A percentile compares a stretch with the other conserved stretches of the same genome.
These are phyloP conservation scores for Harpalus rubripes DNA, from an alignment of 2,888 invertebrate genomes.

Conservation along the genomic window DNA sequence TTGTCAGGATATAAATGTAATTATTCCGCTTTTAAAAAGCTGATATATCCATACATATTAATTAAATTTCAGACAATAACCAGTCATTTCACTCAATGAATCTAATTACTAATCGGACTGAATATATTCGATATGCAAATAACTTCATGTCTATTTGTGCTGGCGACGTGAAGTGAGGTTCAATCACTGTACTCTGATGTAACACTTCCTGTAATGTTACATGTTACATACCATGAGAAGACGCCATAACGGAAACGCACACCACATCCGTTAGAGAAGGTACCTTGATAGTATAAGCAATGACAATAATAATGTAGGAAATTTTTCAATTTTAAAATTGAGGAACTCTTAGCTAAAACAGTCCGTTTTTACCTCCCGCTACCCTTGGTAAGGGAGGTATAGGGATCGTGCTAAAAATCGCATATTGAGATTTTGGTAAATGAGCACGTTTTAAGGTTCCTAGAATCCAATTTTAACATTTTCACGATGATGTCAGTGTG, in stretches of 20 bases:
- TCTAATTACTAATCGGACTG: background rate
- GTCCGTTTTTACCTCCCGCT: too few relatives aligned
- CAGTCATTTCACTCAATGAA: slow-evolving; percentile 15
- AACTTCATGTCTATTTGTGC: background rate
- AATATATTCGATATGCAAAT: slow-evolving; percentile 14
- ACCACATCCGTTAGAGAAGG: slow-evolving; percentile 4
- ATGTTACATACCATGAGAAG: slow-evolving; percentile 31
- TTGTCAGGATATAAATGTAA: slow-evolving; percentile 7
- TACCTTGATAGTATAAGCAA: slow-evolving; percentile 1
- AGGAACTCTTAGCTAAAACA: too few relatives aligned
- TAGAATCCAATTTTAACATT: too few relatives aligned
- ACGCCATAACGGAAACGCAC: slow-evolving; percentile 25
- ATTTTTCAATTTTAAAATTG: too few relatives aligned
- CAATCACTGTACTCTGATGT: slow-evolving; percentile 53
- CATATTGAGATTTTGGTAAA: too few relatives aligned
- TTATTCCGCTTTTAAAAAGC: background rate
- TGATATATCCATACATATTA: slow-evolving; percentile 10
- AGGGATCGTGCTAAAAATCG: too few relatives aligned
- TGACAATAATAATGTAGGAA: background rate
- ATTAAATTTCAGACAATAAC: slow-evolving; percentile 16
- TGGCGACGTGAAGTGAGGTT: background rate
- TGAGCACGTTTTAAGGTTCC: too few relatives aligned
- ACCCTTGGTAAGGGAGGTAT: too few relatives aligned
- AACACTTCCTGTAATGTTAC: slow-evolving; percentile 58
- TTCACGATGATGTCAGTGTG: too few relatives aligned